These are phyloP conservation scores for Lepilemur ruficaudatus DNA, from an alignment of 2,797 vertebrate species.

Conservation along the genomic window DNA sequence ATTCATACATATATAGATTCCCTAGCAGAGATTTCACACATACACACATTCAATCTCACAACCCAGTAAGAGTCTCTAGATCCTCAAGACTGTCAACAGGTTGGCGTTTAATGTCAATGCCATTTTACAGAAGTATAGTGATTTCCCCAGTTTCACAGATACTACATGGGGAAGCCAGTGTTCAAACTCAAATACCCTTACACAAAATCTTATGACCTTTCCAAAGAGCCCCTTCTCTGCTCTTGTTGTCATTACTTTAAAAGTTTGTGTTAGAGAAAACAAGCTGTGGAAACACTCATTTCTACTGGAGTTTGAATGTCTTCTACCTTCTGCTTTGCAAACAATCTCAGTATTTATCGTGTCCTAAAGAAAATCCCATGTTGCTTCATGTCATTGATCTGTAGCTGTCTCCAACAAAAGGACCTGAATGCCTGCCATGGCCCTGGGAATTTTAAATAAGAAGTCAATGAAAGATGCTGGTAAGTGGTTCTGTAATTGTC, in stretches of 20 bases:
- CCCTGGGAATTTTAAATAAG: slow-evolving; percentile 76
- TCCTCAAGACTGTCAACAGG: not conserved
- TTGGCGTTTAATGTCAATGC: not conserved
- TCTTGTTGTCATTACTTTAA: not conserved
- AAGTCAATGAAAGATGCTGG: slow-evolving; percentile 73
- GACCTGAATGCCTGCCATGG: not conserved
- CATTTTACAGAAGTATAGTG: not conserved
- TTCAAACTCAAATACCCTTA: not conserved
- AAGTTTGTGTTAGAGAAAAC: not conserved
- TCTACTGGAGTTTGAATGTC: not conserved
- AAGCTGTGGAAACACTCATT: not conserved
- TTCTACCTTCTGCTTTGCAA: slow-evolving; percentile 14
- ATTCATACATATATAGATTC: not conserved
- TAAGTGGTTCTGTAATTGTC: slow-evolving; percentile 68
- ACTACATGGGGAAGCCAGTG: not conserved
- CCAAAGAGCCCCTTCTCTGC: not conserved
- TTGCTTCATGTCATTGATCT: slow-evolving; percentile 54
- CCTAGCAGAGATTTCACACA: not conserved
- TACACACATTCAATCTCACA: not conserved
- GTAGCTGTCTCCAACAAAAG: slow-evolving; percentile 56
- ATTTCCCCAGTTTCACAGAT: not conserved
- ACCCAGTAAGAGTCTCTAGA: not conserved
- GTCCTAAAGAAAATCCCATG: slow-evolving; percentile 50
- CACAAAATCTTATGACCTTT: not conserved
- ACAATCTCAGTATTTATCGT: not conserved